Evolutionary conservation across 2,797 vertebrate genomes (phyloP), one percentile per base, ranked within the genome.

Genomic region (Hapalemur alaotrensis): DNA sequence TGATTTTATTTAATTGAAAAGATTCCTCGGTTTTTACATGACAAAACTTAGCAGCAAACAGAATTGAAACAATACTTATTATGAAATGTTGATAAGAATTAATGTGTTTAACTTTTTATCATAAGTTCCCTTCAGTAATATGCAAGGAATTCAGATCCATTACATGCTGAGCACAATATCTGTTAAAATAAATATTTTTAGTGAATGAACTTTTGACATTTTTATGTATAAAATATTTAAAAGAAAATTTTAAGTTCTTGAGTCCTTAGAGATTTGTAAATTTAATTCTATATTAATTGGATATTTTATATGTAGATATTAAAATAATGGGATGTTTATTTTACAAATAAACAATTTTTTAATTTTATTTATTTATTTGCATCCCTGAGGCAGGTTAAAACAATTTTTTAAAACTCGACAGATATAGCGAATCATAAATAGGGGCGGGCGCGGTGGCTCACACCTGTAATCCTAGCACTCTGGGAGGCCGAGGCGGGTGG

Each of bases 1-100:
- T 84, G 80, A 46, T 79, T 86, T 79, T 79, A 43, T 83, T 38
- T 94, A 57, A 54, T 80, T 91, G 75, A 80, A 81, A 85, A 91
- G 30, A 59, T 3, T 69, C 67, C 50, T 59, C 38, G 43, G 23
- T 73, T 91, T 73, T 78, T 59, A 82, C 30, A 57, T 73, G 38
- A 75, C 20, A 88, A 48, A 88, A 82, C 50, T 91, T 54, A 85
- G 41, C 63, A 70, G 72, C 59, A 95, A 59, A 59, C 43, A 87
- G 50, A 95, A 69, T 78, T 61, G 30, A 89, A 76, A 35, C 28
- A 57, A 4, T 82, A 10, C 28, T 76, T 88, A 80, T n/a, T 87
- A 10, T 92, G 67, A 86, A 92, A 88, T 63, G 1, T 61, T 61
- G 35, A 43, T 48, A 83, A 82, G 7, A 17, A 78, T 92, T 83